phyloP scores from a whole-genome alignment of 2,797 vertebrate genomes.

The Pempheris klunzingeri region DNA sequence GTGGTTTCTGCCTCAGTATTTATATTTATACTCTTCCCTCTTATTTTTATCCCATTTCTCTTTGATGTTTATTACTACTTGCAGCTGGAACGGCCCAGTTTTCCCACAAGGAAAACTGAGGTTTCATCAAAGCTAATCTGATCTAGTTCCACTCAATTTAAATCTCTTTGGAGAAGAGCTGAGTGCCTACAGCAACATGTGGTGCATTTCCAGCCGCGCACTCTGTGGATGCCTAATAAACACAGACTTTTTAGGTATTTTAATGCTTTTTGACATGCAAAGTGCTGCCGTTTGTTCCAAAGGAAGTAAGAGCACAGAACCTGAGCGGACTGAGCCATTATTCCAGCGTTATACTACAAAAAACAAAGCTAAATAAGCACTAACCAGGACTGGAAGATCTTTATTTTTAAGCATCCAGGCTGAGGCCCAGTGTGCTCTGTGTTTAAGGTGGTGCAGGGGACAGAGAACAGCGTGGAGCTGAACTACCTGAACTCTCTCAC shows the following conservation, averaged over 20 bases:
- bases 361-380: neutral
- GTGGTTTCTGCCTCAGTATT: constrained; percentile 25
- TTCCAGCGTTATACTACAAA: neutral
- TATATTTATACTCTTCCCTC: constrained; percentile 13
- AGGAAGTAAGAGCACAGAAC: neutral
- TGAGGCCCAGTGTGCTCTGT: neutral
- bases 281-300: constrained; percentile 11
- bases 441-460: constrained; percentile 89
- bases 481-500: constrained; percentile 94
- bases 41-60: constrained; percentile 33
- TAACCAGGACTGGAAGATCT: neutral
- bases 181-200: constrained; percentile 30
- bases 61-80: constrained; percentile 48
- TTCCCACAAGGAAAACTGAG: constrained; percentile 40
- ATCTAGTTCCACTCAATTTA: constrained; percentile 46
- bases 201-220: neutral
- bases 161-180: constrained; percentile 37
- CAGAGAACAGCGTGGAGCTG: constrained; percentile 87
- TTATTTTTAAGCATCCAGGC: neutral
- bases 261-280: constrained; percentile 4
- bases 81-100: constrained; percentile 29
- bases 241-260: neutral
- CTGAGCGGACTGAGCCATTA: neutral
- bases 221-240: neutral
- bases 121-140: constrained; percentile 60